A percentile compares a stretch with the other conserved stretches of the same genome.
phyloP scores from a whole-genome alignment of 2,888 invertebrate species.

The Willowsia nigromaculata region DNA sequence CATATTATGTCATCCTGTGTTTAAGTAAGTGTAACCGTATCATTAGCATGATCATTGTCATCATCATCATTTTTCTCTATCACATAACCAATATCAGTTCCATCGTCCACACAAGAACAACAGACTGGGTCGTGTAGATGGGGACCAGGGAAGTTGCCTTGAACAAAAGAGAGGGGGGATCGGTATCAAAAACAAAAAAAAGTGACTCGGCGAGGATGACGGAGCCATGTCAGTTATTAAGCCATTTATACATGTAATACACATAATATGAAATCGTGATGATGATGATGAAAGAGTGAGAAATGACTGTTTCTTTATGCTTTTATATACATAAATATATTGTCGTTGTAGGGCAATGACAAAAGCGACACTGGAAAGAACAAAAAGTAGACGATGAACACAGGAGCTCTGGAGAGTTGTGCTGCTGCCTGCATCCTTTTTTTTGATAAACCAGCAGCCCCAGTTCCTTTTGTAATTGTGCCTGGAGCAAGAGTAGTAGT shows the following conservation, averaged over 20 bases:
- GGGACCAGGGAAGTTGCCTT: not conserved
- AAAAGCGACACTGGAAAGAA: not conserved
- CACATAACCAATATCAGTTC: not conserved
- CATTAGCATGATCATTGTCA: conserved; percentile 47
- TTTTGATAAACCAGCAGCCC: not conserved
- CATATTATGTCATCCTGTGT: conserved; percentile 61
- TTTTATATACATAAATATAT: not conserved
- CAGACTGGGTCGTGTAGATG: no score
- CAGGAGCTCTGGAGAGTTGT: conserved; percentile 24
- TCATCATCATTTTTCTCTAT: conserved; percentile 41
- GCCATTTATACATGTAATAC: conserved; percentile 30
- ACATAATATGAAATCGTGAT: conserved; percentile 13
- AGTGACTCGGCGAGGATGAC: not conserved
- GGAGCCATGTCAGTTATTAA: conserved; percentile 41
- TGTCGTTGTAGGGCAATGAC: not conserved
- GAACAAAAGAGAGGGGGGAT: conserved; percentile 15
- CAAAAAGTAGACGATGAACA: conserved; percentile 9
- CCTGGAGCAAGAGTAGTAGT: conserved; percentile 36
- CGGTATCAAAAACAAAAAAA: not conserved
- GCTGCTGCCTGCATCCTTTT: not conserved
- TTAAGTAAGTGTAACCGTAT: conserved; percentile 52
- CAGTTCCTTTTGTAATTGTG: conserved; percentile 34
- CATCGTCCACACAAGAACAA: not conserved
- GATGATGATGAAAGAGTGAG: conserved; percentile 30
- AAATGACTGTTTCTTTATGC: not conserved